Percentiles rank a stretch among this genome's conserved stretches.
phyloP scores from a whole-genome alignment of 1,140 invertebrate genomes.

The Limonius californicus region DNA sequence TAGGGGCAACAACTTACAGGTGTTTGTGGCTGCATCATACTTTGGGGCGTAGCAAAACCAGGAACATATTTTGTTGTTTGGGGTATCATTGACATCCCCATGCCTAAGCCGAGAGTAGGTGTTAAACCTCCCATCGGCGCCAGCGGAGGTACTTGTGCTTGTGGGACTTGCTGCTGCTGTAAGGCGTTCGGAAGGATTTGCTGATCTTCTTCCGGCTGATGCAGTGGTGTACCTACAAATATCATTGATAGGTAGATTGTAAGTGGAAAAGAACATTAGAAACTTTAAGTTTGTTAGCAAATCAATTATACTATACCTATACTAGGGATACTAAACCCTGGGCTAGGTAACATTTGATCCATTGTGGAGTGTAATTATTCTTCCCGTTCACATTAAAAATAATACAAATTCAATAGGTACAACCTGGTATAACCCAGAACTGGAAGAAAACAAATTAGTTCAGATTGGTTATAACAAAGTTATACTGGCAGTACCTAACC shows the following conservation, averaged over 20 bases:
- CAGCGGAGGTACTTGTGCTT: conserved; percentile 54
- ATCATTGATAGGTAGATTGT: not conserved
- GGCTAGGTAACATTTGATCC: conserved; percentile 89
- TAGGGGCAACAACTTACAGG: no score
- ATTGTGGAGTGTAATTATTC: no score
- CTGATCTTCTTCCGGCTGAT: conserved; percentile 90
- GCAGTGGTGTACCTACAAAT: conserved; percentile 69
- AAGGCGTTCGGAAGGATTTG: conserved; percentile 76
- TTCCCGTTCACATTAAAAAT: no score
- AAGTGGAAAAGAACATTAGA: not conserved
- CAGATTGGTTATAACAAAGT: no score
- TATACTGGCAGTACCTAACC: no score
- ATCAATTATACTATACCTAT: no score
- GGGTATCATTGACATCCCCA: conserved; percentile 56
- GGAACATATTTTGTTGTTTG: conserved; percentile 69
- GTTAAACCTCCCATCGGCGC: conserved; percentile 56
- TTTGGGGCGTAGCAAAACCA: conserved; percentile 66
- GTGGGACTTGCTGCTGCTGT: conserved; percentile 64
- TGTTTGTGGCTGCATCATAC: conserved; percentile 81
- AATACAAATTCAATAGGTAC: no score
- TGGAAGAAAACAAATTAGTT: no score
- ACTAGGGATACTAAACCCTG: conserved; percentile 83
- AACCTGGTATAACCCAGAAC: no score
- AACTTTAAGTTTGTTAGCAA: conserved; percentile 13
- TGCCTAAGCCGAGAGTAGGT: conserved; percentile 50